These are phyloP conservation scores for Exocentrus adspersus DNA, from an alignment of 2,888 invertebrate genomes.

Conservation along the genomic window DNA sequence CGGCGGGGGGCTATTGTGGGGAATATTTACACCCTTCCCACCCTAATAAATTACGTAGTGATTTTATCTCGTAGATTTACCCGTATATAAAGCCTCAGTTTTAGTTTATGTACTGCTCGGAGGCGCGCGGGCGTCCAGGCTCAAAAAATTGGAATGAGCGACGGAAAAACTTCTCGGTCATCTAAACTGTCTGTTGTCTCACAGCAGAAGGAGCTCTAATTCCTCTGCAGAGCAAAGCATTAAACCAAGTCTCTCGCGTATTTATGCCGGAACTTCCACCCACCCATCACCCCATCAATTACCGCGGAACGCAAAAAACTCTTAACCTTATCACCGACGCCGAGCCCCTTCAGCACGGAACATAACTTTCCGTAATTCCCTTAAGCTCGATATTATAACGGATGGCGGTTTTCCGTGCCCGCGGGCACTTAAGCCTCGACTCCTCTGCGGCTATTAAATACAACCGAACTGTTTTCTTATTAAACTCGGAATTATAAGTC, in stretches of 20 bases:
- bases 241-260: too few relatives aligned
- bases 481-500: conserved; percentile 63
- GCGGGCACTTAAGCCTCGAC: conserved; percentile 56
- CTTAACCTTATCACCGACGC: background rate
- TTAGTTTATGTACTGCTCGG: conserved; percentile 20
- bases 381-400: conserved; percentile 45
- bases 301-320: background rate
- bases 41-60: conserved; percentile 60
- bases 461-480: conserved; percentile 62
- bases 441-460: conserved; percentile 59
- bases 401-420: conserved; percentile 59
- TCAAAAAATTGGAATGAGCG: background rate
- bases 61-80: conserved; percentile 48
- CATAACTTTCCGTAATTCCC: background rate
- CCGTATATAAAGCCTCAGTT: conserved; percentile 41
- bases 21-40: conserved; percentile 62
- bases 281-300: background rate
- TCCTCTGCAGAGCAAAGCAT: too few relatives aligned
- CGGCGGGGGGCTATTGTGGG: conserved; percentile 60
- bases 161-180: background rate
- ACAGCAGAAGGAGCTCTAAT: too few relatives aligned
- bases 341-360: background rate
- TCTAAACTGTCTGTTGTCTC: too few relatives aligned
- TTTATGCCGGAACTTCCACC: too few relatives aligned
- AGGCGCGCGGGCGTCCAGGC: background rate